phyloP scores from a whole-genome alignment of 1,140 invertebrate genomes.

The Adelges cooleyi region DNA sequence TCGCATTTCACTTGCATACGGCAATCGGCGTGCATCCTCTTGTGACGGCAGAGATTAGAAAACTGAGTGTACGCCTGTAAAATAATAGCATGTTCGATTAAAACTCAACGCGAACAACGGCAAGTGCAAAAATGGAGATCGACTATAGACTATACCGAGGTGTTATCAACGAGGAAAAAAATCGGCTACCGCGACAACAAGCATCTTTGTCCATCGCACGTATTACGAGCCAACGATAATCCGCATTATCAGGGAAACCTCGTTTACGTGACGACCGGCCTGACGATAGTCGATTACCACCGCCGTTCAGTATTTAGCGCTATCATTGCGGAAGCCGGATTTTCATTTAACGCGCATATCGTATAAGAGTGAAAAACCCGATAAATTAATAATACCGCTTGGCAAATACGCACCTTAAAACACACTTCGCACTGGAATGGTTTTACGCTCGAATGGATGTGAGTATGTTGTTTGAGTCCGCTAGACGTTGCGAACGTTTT shows the following conservation, averaged over 20 bases:
- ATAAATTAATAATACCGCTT: too few species aligned
- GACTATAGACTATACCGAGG: not conserved
- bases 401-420: constrained; percentile 49
- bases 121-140: not conserved
- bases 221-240: constrained; percentile 1
- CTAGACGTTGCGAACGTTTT: constrained; percentile 96
- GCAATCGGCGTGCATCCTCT: constrained; percentile 92
- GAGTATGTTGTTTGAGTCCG: constrained; percentile 97
- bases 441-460: constrained; percentile 97
- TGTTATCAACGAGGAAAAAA: not conserved
- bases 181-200: constrained; percentile 2
- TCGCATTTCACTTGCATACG: constrained; percentile 79
- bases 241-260: not conserved
- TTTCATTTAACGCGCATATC: not conserved
- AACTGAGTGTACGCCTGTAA: constrained; percentile 96
- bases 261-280: constrained; percentile 9
- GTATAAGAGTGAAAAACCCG: too few species aligned
- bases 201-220: constrained; percentile 26
- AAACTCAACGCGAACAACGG: not conserved
- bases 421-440: constrained; percentile 93
- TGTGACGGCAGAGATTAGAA: constrained; percentile 97
- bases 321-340: not conserved
- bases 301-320: not conserved
- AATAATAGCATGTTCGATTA: constrained; percentile 29
- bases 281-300: not conserved